phyloP scores from a whole-genome alignment of 2,113 vertebrate species.

The Holacanthus passer region DNA sequence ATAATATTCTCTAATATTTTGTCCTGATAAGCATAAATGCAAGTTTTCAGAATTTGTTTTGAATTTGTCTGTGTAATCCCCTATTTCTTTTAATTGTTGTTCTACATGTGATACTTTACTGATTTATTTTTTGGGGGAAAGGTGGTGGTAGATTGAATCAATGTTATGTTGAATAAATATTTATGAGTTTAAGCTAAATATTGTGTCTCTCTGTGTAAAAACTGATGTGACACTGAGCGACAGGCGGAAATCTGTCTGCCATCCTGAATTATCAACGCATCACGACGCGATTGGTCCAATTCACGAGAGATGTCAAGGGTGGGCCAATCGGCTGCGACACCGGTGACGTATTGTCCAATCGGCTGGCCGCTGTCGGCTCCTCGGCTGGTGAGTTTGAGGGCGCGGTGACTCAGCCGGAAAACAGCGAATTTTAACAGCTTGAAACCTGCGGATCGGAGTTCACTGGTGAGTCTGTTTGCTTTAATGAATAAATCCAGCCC shows the following conservation, averaged over 20 bases:
- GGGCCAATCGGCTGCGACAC: slow-evolving; percentile 50
- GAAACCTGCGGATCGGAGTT: slow-evolving; percentile 69
- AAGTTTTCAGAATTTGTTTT: not conserved
- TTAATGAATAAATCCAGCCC: not conserved
- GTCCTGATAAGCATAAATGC: not conserved
- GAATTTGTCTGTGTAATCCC: not conserved
- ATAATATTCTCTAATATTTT: not conserved
- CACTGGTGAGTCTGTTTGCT: slow-evolving; percentile 74
- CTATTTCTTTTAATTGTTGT: not conserved
- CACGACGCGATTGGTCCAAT: slow-evolving; percentile 60
- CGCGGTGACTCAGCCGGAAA: slow-evolving; percentile 82
- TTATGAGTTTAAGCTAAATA: not conserved
- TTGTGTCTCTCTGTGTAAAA: not conserved
- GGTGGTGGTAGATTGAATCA: not conserved
- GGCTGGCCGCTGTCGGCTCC: not conserved
- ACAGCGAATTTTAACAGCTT: slow-evolving; percentile 58
- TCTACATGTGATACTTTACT: not conserved
- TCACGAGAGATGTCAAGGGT: slow-evolving; percentile 22
- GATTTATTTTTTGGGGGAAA: not conserved
- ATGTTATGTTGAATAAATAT: not conserved
- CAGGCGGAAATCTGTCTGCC: slow-evolving; percentile 29
- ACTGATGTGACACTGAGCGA: slow-evolving; percentile 27
- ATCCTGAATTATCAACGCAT: slow-evolving; percentile 74
- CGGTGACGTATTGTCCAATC: slow-evolving; percentile 61
- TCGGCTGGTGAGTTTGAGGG: slow-evolving; percentile 66